These are phyloP conservation scores for Lasiurus cinereus DNA, from an alignment of 2,113 vertebrate species.

Conservation along the genomic window DNA sequence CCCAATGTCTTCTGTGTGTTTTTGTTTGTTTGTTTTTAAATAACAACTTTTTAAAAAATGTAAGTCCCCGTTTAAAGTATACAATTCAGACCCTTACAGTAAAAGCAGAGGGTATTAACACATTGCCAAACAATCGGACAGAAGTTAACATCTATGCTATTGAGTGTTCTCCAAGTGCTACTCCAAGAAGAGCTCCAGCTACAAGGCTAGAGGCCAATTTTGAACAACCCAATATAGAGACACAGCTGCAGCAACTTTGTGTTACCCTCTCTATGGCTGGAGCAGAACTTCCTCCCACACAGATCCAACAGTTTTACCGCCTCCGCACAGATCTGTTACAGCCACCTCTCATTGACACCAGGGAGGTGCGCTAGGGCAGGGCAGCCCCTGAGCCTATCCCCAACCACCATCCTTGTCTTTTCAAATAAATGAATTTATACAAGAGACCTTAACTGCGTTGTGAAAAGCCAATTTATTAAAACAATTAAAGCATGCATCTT, in stretches of 20 bases:
- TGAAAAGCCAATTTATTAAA: too few species aligned
- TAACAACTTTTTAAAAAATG: not conserved
- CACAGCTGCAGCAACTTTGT: conserved; percentile 92
- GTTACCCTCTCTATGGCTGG: conserved; percentile 92
- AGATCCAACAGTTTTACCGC: conserved; percentile 96
- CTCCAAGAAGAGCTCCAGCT: conserved; percentile 94
- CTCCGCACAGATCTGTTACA: conserved; percentile 79
- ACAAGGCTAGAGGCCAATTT: conserved; percentile 91
- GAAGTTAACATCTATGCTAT: conserved; percentile 96
- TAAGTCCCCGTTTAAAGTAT: not conserved
- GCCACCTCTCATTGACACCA: too few species aligned
- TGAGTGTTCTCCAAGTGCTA: conserved; percentile 96
- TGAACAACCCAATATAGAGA: conserved; percentile 94
- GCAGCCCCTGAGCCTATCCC: too few species aligned
- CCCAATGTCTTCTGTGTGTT: not conserved
- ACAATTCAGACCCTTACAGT: conserved; percentile 89
- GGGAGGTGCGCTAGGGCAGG: too few species aligned
- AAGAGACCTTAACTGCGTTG: too few species aligned
- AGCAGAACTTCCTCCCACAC: conserved; percentile 93
- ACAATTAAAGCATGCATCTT: too few species aligned
- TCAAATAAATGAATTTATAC: too few species aligned
- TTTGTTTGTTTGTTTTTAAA: not conserved
- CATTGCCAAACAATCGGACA: conserved; percentile 95
- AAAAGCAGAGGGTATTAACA: conserved; percentile 96
- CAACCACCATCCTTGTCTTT: too few species aligned